Evolutionary conservation across 1,140 invertebrate genomes (phyloP), one percentile per base, ranked within the genome.

Genomic region (Hyposmocoma kahamanoa): DNA sequence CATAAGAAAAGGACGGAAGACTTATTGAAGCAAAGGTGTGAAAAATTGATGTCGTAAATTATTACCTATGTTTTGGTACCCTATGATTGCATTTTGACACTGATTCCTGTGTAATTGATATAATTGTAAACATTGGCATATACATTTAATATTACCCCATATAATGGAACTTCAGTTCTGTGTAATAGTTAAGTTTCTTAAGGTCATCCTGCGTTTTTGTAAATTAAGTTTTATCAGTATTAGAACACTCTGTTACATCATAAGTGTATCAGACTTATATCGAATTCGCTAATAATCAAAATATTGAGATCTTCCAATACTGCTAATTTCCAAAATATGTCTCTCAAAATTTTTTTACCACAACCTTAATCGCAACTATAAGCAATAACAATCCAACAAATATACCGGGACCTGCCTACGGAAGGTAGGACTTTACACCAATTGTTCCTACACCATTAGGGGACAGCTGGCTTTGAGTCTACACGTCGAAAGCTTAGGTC

Each of bases 21-120:
- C 77, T 70, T 73, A 72, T n/a, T 62, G 62, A 76, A 84, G 74
- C 72, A 71, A 79, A 72, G 59, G 50, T 55, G 47, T 57, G 56
- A 58, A 52, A n/a, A 63, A 63, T 57, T 61, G 55, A 69, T 69
- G 53, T 38, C 34, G 24, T 20, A 34, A 72, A 67, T 62, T 66
- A 74, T 71, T 56, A 47, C 56, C 50, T 67, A 72, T 53, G 50
- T 59, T 54, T 75, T 81, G 81, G 75, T 84, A 84, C 75, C 75
- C 79, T 83, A 84, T 64, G 65, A 63, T 83, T 81, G 80, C 71
- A 74, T 62, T 82, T 84, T 81, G 79, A 84, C 81, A 84, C 81
- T 69, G 62, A 80, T 57, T 69, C 55, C 61, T 72, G 67, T 68
- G 69, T 62, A 45, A 53, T 58, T 70, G 59, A 45, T 72, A 76